phyloP scores from a whole-genome alignment of 2,797 vertebrate species.

The Spea hammondii region DNA sequence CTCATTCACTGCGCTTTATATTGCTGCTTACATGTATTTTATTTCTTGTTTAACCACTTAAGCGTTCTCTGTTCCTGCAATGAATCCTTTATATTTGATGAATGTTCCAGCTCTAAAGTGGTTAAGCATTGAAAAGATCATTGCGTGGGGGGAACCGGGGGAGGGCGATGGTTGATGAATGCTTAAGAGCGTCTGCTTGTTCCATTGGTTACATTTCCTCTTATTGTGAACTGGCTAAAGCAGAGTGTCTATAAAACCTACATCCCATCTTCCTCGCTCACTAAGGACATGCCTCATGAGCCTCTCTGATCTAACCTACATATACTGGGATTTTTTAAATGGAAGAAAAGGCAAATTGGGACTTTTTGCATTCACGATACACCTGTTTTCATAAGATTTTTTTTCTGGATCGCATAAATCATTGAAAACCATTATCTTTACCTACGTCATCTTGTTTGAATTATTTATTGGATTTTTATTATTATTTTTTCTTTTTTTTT shows the following conservation, averaged over 20 bases:
- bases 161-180: constrained; percentile 62
- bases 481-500: constrained; percentile 18
- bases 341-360: constrained; percentile 5
- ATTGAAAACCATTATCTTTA: neutral
- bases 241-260: constrained; percentile 70
- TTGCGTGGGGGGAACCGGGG: constrained; percentile 60
- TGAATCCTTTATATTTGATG: constrained; percentile 8
- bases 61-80: constrained; percentile 2
- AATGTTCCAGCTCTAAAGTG: constrained; percentile 52
- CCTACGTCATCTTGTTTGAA: neutral
- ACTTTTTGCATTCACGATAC: neutral
- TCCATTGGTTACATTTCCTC: constrained; percentile 76
- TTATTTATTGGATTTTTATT: neutral
- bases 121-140: constrained; percentile 62
- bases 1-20: constrained; percentile 76
- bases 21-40: constrained; percentile 58
- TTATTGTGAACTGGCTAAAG: constrained; percentile 76
- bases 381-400: neutral
- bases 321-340: constrained; percentile 34
- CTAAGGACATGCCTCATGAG: constrained; percentile 57
- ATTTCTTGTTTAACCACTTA: constrained; percentile 32
- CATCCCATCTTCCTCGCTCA: constrained; percentile 59
- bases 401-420: constrained; percentile 15
- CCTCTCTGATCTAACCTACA: constrained; percentile 13
- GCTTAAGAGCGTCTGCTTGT: constrained; percentile 64